Base-by-base conservation (phyloP, 2,797 vertebrate species). In the Luscinia luscinia region DNA sequence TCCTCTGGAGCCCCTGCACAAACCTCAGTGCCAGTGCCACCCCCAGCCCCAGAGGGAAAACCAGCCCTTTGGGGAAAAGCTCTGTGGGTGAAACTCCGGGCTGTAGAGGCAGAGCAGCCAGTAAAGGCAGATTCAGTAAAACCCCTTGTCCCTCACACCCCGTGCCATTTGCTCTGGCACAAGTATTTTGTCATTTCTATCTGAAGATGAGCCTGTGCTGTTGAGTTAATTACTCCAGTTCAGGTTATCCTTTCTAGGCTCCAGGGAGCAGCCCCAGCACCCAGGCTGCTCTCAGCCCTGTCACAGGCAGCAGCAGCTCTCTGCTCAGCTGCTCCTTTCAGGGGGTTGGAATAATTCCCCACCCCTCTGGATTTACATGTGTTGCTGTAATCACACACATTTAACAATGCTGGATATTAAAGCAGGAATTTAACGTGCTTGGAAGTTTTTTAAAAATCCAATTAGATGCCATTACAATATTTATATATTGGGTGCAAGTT, bases 201-300 rank as follows among this genome's bases (percentile, higher is more conserved):
- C 48, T 48, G 22, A 66, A 54, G 51, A 79, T 19, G 24, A 68
- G 63, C 4, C 3, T 27, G 12, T 61, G 43, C 1, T 32, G 6
- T 34, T 87, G 41, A 32, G 64, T 54, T 83, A 63, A 91, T 93
- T 72, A 15, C 38, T 83, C 81, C 81, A 72, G 84, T 91, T 73
- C 74, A 34, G 8, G 30, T 69, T 87, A 54, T 54, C 5, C 48
- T 72, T 90, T 63, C 81, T 57, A 62, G 45, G 23, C 20, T 73
- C 32, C 34, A 49, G 28, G 76, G 55, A 55, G 46, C 19, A 51
- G 51, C 59, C 38, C 48, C 15, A 1, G 27, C 51, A 74, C 9
- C 21, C 23, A 16, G 43, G 20, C 30, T 34, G 63, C 18, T 70
- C 48, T 32, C 79, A 54, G 30, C 9, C 10, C 75, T 48, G 28